Conservation (phyloP, 2,797 vertebrate genomes). For the Gastrophryne carolinensis region DNA sequence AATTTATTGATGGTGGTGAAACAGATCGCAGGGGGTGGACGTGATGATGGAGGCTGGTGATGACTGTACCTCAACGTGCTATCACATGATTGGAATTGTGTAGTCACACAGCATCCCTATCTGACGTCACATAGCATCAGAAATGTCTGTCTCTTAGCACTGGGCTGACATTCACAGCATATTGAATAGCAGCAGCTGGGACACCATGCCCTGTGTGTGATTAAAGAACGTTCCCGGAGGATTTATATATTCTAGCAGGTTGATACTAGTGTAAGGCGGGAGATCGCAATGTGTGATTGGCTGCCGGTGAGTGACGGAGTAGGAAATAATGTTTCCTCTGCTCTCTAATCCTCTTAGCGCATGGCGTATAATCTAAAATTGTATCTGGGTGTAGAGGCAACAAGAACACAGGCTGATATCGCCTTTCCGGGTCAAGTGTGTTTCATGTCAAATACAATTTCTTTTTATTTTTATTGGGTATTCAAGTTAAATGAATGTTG, state of each 20-base stretch:
- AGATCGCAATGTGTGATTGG: neutral
- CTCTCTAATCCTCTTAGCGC: constrained; percentile 16
- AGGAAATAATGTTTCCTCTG: neutral
- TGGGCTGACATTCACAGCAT: neutral
- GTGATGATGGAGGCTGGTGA: neutral
- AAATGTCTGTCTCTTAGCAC: neutral
- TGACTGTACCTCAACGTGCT: neutral
- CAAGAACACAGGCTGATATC: neutral
- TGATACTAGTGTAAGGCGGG: neutral
- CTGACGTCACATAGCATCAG: neutral
- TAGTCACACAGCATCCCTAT: neutral
- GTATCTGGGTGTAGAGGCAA: neutral
- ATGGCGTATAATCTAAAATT: neutral
- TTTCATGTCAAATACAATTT: too few relatives aligned
- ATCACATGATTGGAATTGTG: neutral
- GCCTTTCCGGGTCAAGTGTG: neutral
- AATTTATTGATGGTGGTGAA: neutral
- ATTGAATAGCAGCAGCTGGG: neutral
- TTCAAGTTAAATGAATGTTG: too few relatives aligned
- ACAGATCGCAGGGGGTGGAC: too few relatives aligned
- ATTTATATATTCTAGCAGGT: neutral
- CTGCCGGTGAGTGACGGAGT: neutral
- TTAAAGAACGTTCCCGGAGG: neutral
- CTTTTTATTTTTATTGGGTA: too few relatives aligned
- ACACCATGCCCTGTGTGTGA: neutral